Conservation (phyloP, 2,888 invertebrate species). For the Dolomedes plantarius region DNA sequence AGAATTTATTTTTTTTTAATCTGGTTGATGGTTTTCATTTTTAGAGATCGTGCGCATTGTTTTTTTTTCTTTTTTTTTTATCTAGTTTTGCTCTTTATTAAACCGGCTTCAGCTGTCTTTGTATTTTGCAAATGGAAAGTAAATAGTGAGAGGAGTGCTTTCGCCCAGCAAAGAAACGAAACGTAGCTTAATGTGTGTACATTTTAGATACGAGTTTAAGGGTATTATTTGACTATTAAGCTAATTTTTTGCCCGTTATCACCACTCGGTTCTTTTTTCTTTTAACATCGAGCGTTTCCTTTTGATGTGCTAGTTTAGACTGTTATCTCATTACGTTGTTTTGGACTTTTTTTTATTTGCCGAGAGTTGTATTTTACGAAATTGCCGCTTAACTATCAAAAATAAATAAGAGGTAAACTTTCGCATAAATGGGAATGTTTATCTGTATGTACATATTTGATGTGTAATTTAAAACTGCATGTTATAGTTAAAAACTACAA, state of each 20-base stretch:
- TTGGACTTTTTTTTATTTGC: too few relatives aligned
- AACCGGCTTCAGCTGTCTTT: not conserved
- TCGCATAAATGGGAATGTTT: too few relatives aligned
- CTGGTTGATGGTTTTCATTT: conserved; percentile 19
- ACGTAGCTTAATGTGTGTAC: not conserved
- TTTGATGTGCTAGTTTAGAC: too few relatives aligned
- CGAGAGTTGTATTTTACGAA: too few relatives aligned
- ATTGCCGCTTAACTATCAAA: too few relatives aligned
- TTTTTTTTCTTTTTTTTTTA: not conserved
- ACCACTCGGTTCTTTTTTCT: too few relatives aligned
- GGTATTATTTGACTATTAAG: not conserved
- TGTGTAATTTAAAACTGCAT: too few relatives aligned
- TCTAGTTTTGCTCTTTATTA: not conserved
- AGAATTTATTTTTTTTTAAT: conserved; percentile 1
- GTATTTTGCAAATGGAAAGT: conserved; percentile 3
- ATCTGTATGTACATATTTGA: too few relatives aligned
- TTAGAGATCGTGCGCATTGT: not conserved
- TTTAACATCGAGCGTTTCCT: too few relatives aligned
- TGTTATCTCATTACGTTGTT: too few relatives aligned
- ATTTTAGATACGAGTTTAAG: not conserved
- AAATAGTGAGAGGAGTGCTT: not conserved
- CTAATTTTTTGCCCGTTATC: not conserved
- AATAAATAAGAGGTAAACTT: too few relatives aligned
- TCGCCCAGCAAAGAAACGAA: not conserved
- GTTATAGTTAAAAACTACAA: too few relatives aligned